Percentiles rank a stretch among this genome's conserved stretches.
These are phyloP conservation scores for Diadegma fenestrale DNA, from an alignment of 2,888 invertebrate genomes.

Conservation along the genomic window DNA sequence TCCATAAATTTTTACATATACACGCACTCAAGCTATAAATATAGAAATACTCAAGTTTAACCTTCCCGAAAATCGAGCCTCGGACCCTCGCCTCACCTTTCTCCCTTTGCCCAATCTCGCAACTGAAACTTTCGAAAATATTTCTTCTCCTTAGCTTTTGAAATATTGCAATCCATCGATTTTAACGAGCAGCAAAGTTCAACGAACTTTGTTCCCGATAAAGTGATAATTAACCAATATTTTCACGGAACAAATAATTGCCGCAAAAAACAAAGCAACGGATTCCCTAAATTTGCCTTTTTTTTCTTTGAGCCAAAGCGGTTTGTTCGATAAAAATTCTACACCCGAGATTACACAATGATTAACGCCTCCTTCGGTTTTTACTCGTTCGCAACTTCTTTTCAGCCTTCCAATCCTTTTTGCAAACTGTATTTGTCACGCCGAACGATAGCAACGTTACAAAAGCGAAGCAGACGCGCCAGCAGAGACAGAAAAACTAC, in stretches of 20 bases:
- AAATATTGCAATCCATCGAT: neutral
- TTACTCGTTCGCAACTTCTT: too few species aligned
- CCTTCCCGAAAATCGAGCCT: slow-evolving; percentile 6
- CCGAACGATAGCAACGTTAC: neutral
- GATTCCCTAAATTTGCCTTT: neutral
- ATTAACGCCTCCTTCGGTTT: slow-evolving; percentile 3
- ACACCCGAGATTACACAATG: neutral
- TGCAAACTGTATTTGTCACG: neutral
- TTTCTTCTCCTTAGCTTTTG: neutral
- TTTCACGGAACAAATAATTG: neutral
- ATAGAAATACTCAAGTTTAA: neutral
- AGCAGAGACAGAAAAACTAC: neutral
- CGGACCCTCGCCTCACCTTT: neutral
- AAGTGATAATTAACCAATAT: neutral
- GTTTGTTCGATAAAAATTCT: neutral
- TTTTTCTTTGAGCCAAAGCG: neutral
- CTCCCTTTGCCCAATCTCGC: neutral
- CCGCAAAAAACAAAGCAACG: neutral
- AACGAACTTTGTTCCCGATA: slow-evolving; percentile 3
- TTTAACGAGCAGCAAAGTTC: neutral
- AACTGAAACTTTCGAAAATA: neutral
- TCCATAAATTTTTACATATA: neutral
- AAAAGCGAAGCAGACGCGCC: neutral
- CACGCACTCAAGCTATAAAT: neutral
- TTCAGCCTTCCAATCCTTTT: neutral